Percentiles rank a stretch among this genome's conserved stretches.
Evolutionary conservation across 2,888 invertebrate genomes (phyloP).

Genomic region (Microplitis manilae): DNA sequence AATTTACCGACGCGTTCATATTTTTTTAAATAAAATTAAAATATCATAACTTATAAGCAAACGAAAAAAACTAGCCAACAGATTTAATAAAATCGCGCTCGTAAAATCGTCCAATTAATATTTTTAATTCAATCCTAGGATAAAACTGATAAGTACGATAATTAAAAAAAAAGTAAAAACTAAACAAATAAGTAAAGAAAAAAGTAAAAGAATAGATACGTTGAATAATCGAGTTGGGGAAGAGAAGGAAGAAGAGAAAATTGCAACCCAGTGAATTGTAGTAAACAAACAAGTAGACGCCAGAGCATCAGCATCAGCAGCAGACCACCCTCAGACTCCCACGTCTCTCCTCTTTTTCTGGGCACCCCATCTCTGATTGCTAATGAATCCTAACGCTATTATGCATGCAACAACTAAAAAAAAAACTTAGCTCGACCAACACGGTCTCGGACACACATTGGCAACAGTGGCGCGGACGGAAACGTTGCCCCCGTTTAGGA

Average conservation of each 20-base stretch:
- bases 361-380: constrained; percentile 69
- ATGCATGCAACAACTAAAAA: constrained; percentile 67
- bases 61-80: too few species aligned
- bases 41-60: too few species aligned
- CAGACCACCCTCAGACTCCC: constrained; percentile 11
- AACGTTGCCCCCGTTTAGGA: constrained; percentile 54
- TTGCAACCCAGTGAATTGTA: constrained; percentile 50
- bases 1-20: too few species aligned
- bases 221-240: constrained; percentile 6
- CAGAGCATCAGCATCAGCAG: constrained; percentile 38
- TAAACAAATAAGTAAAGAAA: constrained; percentile 14
- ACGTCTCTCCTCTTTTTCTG: constrained; percentile 20
- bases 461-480: constrained; percentile 43
- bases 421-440: constrained; percentile 57
- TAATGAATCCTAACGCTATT: constrained; percentile 72
- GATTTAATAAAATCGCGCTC: too few species aligned
- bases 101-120: constrained; percentile 29
- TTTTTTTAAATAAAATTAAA: too few species aligned
- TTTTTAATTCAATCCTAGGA: constrained; percentile 38
- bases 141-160: constrained; percentile 32
- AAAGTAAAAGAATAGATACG: neutral
- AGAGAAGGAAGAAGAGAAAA: constrained; percentile 39
- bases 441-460: constrained; percentile 15
- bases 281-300: constrained; percentile 65
- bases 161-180: constrained; percentile 21